Evolutionary conservation across 2,888 invertebrate genomes (phyloP).

Genomic region (Gonocerus acuteangulatus): DNA sequence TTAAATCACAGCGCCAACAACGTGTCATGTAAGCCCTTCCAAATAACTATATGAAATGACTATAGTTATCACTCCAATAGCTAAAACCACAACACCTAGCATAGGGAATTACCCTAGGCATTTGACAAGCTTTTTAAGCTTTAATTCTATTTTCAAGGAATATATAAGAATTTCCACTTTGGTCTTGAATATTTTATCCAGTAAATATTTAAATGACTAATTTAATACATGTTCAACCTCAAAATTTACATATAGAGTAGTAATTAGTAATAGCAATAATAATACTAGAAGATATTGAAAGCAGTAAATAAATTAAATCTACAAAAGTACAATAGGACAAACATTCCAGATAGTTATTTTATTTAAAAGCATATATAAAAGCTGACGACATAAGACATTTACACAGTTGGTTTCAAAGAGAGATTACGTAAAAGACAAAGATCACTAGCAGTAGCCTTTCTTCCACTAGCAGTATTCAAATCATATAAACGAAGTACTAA

Average conservation of each 20-base stretch:
- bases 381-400: conserved; percentile 1
- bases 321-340: conserved; percentile 12
- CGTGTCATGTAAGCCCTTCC: conserved; percentile 6
- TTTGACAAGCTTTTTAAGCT: conserved; percentile 2
- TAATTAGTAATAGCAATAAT: conserved; percentile 1
- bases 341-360: conserved; percentile 15
- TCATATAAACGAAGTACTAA: conserved; percentile 72
- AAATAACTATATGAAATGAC: conserved; percentile 4
- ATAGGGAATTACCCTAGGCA: neutral
- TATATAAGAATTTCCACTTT: conserved; percentile 17
- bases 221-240: neutral
- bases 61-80: conserved; percentile 10
- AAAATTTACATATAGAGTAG: neutral
- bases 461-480: conserved; percentile 62
- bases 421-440: conserved; percentile 78
- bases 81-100: conserved; percentile 17
- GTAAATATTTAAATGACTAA: conserved; percentile 17
- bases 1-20: conserved; percentile 30
- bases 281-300: conserved; percentile 16
- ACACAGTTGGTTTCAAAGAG: conserved; percentile 34
- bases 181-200: conserved; percentile 9
- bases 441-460: conserved; percentile 79
- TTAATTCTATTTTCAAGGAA: conserved; percentile 5
- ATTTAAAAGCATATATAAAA: conserved; percentile 20
- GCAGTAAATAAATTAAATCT: conserved; percentile 23